Base-by-base conservation (phyloP, 1,140 invertebrate species). In the Drosophila bifasciata region DNA sequence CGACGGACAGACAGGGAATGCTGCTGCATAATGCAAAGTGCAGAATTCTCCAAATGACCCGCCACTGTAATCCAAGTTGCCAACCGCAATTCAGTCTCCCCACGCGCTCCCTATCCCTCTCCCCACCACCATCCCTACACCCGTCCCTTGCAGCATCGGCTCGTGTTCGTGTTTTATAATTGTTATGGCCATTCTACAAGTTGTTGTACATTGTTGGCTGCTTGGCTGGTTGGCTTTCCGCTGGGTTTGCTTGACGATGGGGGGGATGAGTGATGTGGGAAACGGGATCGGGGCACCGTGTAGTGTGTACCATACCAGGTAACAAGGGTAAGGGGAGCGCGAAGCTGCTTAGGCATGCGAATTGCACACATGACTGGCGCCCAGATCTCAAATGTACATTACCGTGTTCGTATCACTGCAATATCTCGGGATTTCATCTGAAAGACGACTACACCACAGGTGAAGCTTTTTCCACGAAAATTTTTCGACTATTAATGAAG, bases 31-130 rank as follows among this genome's bases (percentile, higher is more conserved):
- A 43, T 56, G 40, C 15, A 28, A 39, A 62, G 40, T 36, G 64
- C 41, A 23, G 44, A 51, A 44, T 76, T 50, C 53, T 44, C 57
- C 39, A 70, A 55, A 67, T 58, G 44, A 58, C 40, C 36, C 49
- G 53, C 41, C 41, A 43, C 32, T 73, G 81, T 80, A 81, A 86
- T 77, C 55, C 74, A 75, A 86, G 80, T 66, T 69, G 69, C 62
- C 41, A 69, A 86, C 80, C 80, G 63, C 80, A 86, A 51, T 13
- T 57, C 76, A 50, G 68, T 61, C 67, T 50, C 52, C 59, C 25
- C 41, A 41, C 69, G 58, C 15, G 28, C 36, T 39, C 17, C 43
- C 51, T 9, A n/a, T 5, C 1, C 15, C 7, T n/a, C 13, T 11
- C 4, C 13, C 36, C 19, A n/a, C 44, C 9, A 2, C 17, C n/a